Evolutionary conservation across 1,140 invertebrate genomes (phyloP).

Genomic region (Atta cephalotes): DNA sequence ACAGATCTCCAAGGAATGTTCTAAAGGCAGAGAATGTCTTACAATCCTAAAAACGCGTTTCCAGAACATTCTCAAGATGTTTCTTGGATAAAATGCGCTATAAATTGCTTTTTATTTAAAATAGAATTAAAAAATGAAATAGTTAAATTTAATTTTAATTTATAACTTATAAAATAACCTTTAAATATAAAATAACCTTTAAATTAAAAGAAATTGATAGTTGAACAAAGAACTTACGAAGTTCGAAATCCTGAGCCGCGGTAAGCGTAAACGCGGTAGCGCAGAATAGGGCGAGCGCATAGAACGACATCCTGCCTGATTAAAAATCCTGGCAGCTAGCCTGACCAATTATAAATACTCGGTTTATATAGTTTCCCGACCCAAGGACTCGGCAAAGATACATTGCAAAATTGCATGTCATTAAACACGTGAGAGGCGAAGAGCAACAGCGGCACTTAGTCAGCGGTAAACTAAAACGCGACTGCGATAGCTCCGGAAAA

Average conservation of each 20-base stretch:
- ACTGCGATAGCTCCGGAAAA: conserved; percentile 41
- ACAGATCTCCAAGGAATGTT: no score
- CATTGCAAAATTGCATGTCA: conserved; percentile 86
- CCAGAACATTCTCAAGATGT: no score
- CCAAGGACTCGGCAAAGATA: conserved; percentile 84
- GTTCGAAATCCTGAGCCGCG: conserved; percentile 71
- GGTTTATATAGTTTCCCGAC: conserved; percentile 85
- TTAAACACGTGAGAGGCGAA: conserved; percentile 80
- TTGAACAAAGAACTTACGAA: conserved; percentile 79
- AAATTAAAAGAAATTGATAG: not conserved
- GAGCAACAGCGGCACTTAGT: conserved; percentile 27
- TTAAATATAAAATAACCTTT: not conserved
- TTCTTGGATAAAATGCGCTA: no score
- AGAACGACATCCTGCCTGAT: conserved; percentile 70
- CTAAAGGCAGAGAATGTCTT: no score
- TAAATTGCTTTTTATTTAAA: not conserved
- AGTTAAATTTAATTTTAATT: not conserved
- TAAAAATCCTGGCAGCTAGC: conserved; percentile 77
- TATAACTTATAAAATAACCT: not conserved
- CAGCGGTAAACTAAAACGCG: conserved; percentile 25
- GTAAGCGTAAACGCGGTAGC: conserved; percentile 64
- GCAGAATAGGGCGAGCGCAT: conserved; percentile 67
- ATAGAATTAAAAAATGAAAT: not conserved
- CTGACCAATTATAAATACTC: conserved; percentile 80
- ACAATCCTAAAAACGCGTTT: no score